Evolutionary conservation across 2,113 vertebrate genomes (phyloP).

Genomic region (Cichladusa arquata): DNA sequence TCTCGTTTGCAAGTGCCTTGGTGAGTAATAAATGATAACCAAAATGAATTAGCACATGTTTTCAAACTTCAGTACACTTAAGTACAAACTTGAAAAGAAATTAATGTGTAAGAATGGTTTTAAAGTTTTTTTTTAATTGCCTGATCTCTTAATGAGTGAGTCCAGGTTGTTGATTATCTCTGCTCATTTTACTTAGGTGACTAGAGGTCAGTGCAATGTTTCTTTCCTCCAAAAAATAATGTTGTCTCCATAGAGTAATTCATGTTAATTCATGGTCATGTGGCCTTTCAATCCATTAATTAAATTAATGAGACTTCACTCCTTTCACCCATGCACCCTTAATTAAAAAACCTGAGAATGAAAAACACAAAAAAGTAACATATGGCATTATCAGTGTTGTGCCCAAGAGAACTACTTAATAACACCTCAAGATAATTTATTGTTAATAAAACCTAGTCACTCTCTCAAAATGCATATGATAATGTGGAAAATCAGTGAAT

Average conservation of each 20-base stretch:
- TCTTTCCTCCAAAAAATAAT: background rate
- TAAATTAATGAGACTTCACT: constrained; percentile 64
- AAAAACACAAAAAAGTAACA: background rate
- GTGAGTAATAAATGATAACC: background rate
- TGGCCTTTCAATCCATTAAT: constrained; percentile 48
- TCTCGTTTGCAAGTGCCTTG: background rate
- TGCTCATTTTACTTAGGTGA: background rate
- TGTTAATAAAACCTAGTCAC: constrained; percentile 34
- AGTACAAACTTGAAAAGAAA: background rate
- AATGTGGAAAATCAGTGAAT: background rate
- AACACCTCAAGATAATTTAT: constrained; percentile 23
- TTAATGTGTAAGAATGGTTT: background rate
- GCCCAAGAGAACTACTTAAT: constrained; percentile 44
- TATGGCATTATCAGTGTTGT: constrained; percentile 22
- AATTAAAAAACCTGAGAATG: constrained; percentile 5
- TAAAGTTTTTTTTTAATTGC: background rate
- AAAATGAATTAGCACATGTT: background rate
- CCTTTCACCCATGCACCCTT: constrained; percentile 34
- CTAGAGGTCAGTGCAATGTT: background rate
- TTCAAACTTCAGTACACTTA: background rate
- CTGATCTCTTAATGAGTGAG: background rate
- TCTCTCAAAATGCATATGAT: background rate
- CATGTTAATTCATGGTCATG: constrained; percentile 7
- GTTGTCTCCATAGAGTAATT: background rate
- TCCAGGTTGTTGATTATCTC: background rate